Evolutionary conservation across 2,113 vertebrate genomes (phyloP).

Genomic region (Phrynosoma platyrhinos): DNA sequence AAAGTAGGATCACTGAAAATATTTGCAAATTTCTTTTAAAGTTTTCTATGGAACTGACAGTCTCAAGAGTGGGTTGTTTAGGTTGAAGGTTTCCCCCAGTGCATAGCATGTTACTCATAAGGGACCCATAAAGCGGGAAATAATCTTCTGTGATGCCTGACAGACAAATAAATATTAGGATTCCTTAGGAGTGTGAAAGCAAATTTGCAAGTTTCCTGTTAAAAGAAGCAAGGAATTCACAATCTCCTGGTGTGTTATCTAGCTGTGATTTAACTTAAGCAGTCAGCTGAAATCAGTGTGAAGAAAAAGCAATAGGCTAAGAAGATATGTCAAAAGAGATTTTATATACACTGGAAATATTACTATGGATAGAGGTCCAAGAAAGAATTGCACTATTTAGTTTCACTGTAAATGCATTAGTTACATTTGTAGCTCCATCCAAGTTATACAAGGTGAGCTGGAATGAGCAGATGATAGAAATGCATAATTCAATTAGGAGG

Average conservation of each 20-base stretch:
- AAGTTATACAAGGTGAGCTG: not conserved
- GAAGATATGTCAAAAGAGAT: slow-evolving; percentile 19
- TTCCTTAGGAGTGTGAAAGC: slow-evolving; percentile 1
- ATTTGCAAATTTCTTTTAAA: not conserved
- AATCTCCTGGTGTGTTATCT: slow-evolving; percentile 19
- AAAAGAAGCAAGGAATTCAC: slow-evolving; percentile 22
- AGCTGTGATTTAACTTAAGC: slow-evolving; percentile 16
- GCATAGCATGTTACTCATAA: not conserved
- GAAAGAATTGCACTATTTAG: not conserved
- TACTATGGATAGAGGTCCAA: slow-evolving; percentile 1
- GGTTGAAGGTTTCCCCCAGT: no score
- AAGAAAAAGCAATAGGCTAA: slow-evolving; percentile 16
- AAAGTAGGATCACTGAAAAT: not conserved
- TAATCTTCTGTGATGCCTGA: not conserved
- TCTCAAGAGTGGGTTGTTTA: not conserved
- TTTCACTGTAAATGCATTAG: slow-evolving; percentile 14
- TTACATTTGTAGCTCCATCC: not conserved
- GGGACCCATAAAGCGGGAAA: not conserved
- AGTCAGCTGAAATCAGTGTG: slow-evolving; percentile 31
- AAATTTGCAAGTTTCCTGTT: slow-evolving; percentile 23
- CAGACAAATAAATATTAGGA: not conserved
- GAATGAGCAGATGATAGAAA: not conserved
- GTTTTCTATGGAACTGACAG: not conserved
- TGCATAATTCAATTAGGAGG: slow-evolving; percentile 2
- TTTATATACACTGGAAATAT: slow-evolving; percentile 11